Conservation (phyloP, 2,113 vertebrate genomes). For the Equus przewalskii region DNA sequence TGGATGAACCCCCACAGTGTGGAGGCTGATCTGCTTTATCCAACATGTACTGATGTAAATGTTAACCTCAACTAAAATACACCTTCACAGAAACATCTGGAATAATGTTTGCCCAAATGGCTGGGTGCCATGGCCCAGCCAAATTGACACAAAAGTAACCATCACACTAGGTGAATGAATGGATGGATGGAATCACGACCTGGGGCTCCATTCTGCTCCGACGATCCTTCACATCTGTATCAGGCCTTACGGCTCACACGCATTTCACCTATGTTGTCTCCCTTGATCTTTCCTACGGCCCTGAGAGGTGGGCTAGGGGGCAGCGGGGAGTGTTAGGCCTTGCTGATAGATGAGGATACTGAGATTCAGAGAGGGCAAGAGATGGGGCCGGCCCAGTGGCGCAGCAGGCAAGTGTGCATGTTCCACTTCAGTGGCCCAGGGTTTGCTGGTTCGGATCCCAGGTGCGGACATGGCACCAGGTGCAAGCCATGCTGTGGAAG, state of each 20-base stretch:
- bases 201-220: accelerated
- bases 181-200: neutral
- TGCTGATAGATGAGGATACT: neutral
- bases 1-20: neutral
- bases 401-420: too few species aligned
- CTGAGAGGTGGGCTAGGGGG: neutral
- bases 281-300: neutral
- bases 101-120: neutral
- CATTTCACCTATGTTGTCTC: neutral
- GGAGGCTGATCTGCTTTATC: neutral
- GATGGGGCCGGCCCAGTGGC: neutral
- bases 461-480: too few species aligned
- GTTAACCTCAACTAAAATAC: neutral
- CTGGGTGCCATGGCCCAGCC: neutral
- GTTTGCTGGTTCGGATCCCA: too few species aligned
- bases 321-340: accelerated
- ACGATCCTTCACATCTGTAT: neutral
- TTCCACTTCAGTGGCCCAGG: too few species aligned
- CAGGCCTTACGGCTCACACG: neutral
- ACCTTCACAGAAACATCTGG: neutral
- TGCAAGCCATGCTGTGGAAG: too few species aligned
- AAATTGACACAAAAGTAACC: neutral
- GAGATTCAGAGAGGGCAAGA: neutral
- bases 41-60: neutral
- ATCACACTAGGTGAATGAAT: neutral